Percentiles rank a stretch among this genome's conserved stretches.
phyloP scores from a whole-genome alignment of 2,888 invertebrate species.

The Cosmia trapezina region DNA sequence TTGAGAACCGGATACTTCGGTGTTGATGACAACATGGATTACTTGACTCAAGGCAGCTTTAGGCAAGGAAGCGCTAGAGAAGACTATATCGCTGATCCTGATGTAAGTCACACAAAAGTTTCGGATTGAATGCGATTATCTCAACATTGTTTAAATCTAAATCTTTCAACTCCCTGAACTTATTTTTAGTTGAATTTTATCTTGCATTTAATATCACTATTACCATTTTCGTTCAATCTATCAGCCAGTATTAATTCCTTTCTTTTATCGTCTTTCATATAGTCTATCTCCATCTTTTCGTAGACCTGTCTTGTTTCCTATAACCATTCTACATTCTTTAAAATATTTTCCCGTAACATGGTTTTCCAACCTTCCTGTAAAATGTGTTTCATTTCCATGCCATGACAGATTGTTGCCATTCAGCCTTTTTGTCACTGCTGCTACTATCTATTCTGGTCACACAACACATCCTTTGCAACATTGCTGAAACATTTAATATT shows the following conservation, averaged over 20 bases:
- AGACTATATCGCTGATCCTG: constrained; percentile 79
- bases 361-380: neutral
- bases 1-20: constrained; percentile 76
- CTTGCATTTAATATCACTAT: neutral
- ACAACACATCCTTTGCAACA: too few relatives aligned
- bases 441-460: too few relatives aligned
- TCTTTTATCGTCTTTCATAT: neutral
- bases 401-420: neutral
- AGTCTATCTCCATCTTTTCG: neutral
- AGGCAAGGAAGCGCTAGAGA: constrained; percentile 77
- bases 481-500: too few relatives aligned
- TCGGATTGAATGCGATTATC: neutral
- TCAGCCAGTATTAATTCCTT: neutral
- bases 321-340: neutral
- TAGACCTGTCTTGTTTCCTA: neutral
- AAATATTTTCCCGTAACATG: too few relatives aligned
- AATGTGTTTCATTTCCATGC: neutral
- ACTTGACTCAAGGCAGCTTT: constrained; percentile 78
- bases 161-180: neutral
- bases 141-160: neutral
- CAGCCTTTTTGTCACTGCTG: too few relatives aligned
- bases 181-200: neutral
- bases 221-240: neutral
- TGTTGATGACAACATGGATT: constrained; percentile 76
- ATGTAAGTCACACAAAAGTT: constrained; percentile 68